Percentiles rank a stretch among this genome's conserved stretches.
These are phyloP conservation scores for Ellobium chinense DNA, from an alignment of 2,888 invertebrate genomes.

Conservation along the genomic window DNA sequence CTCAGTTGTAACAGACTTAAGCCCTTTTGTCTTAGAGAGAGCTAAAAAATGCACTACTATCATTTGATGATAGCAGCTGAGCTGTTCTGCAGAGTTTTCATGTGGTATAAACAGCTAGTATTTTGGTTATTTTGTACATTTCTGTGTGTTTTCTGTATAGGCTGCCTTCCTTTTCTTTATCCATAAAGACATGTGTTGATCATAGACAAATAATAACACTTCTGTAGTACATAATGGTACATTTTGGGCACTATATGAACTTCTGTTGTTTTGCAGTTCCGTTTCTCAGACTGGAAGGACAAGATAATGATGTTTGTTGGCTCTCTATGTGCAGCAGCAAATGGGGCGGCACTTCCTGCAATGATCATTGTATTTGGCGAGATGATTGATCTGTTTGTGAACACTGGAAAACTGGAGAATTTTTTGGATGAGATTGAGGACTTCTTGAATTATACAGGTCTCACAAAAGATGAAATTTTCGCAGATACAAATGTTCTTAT, in stretches of 20 bases:
- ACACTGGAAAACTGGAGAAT: conserved; percentile 45
- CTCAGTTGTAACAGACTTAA: too few relatives aligned
- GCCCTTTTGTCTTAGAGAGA: too few relatives aligned
- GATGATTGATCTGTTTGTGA: conserved; percentile 75
- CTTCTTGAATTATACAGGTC: conserved; percentile 22
- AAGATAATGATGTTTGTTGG: conserved; percentile 74
- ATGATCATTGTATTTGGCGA: conserved; percentile 78
- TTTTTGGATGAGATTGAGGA: conserved; percentile 35
- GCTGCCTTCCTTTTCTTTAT: too few relatives aligned
- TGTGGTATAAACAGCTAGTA: too few relatives aligned
- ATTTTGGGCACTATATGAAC: neutral
- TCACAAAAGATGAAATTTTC: conserved; percentile 5
- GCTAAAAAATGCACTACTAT: too few relatives aligned
- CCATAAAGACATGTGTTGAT: too few relatives aligned
- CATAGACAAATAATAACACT: too few relatives aligned
- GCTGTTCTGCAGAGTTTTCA: too few relatives aligned
- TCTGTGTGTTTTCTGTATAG: too few relatives aligned
- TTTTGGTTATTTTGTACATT: too few relatives aligned
- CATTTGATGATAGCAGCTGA: too few relatives aligned
- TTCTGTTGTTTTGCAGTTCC: conserved; percentile 70
- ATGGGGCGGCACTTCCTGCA: conserved; percentile 73
- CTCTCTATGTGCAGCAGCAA: conserved; percentile 61
- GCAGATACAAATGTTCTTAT: neutral
- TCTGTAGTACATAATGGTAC: too few relatives aligned
- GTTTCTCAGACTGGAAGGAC: conserved; percentile 71